These are phyloP conservation scores for Mormyrus hasselquistii DNA, from an alignment of 2,797 vertebrate genomes.

Conservation along the genomic window DNA sequence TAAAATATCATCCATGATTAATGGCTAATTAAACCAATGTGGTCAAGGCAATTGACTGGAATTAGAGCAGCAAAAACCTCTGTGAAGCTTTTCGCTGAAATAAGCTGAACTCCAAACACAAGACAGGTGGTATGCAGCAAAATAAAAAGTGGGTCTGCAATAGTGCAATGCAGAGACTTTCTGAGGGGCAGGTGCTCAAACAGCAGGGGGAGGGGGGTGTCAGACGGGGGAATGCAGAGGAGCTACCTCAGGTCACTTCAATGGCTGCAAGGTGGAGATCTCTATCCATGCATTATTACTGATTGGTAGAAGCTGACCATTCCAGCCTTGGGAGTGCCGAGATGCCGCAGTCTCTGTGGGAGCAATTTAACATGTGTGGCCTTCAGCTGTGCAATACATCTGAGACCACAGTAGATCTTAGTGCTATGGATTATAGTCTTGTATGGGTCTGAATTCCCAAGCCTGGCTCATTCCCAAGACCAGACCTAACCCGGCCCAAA, in stretches of 20 bases:
- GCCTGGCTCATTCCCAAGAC: not conserved
- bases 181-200: not conserved
- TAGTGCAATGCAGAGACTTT: not conserved
- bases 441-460: not conserved
- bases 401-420: not conserved
- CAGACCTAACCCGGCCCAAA: not conserved
- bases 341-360: not conserved
- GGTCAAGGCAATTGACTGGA: not conserved
- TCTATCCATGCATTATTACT: not conserved
- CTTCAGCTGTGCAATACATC: not conserved
- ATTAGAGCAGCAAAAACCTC: not conserved
- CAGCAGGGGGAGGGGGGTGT: not conserved
- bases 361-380: not conserved
- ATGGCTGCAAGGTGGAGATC: not conserved
- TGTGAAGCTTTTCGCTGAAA: not conserved
- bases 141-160: not conserved
- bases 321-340: not conserved
- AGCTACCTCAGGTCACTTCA: not conserved
- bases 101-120: not conserved
- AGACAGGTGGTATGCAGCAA: not conserved
- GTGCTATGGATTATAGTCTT: not conserved
- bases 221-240: not conserved
- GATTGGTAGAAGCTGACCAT: conserved; percentile 11
- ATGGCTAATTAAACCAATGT: not conserved
- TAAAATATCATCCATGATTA: not conserved